phyloP scores from a whole-genome alignment of 2,797 vertebrate species.

The Anas flavirostris region DNA sequence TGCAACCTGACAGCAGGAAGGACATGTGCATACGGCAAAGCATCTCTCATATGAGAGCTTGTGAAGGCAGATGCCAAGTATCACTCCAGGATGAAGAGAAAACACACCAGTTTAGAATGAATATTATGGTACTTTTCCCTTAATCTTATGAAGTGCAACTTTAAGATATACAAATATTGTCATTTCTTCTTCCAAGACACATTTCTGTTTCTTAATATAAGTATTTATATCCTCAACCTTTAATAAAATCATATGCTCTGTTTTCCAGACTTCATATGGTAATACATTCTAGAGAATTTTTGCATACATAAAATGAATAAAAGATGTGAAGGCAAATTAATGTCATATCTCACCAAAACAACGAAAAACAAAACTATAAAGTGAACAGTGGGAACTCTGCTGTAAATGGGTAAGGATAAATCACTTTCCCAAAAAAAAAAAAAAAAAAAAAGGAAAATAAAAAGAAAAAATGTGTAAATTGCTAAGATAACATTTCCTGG shows the following conservation, averaged over 20 bases:
- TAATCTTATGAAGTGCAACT: not conserved
- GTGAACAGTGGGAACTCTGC: conserved; percentile 41
- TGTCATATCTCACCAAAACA: conserved; percentile 48
- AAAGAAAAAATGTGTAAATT: not conserved
- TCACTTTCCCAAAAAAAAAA: not conserved
- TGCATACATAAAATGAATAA: conserved; percentile 63
- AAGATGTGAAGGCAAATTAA: conserved; percentile 58
- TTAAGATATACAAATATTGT: not conserved
- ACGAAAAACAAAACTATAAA: conserved; percentile 61
- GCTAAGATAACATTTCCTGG: not conserved
- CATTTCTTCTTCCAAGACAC: not conserved
- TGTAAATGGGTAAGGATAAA: conserved; percentile 62
- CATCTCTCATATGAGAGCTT: not conserved
- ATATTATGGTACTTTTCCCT: not conserved
- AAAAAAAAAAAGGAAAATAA: not conserved
- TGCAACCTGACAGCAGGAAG: not conserved
- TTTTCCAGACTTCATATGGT: conserved; percentile 36
- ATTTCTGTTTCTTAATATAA: not conserved
- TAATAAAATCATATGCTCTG: not conserved
- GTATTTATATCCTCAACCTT: not conserved
- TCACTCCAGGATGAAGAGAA: not conserved
- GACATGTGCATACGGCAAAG: not conserved
- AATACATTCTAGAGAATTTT: conserved; percentile 19
- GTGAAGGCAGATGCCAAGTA: not conserved
- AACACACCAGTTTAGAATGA: not conserved